Evolutionary conservation across 2,888 invertebrate genomes (phyloP), one percentile per base, ranked within the genome.

Genomic region (Tinea semifulvella): DNA sequence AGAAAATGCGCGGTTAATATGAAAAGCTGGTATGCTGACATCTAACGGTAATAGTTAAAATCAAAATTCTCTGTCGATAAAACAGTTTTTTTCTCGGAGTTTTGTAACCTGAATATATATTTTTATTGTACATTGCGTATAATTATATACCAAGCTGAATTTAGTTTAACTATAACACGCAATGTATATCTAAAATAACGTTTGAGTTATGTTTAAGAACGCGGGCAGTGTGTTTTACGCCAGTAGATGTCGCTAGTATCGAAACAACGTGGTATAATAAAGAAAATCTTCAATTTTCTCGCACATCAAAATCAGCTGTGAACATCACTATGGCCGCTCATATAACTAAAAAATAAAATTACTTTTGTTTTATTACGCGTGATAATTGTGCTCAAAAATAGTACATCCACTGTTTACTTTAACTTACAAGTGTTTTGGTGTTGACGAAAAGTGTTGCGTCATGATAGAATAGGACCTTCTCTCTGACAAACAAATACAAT

Each of bases 281-380:
- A 56, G 54, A 64, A 65, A 67, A 63, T 58, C 62, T 63, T 68
- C 73, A 71, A 65, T 65, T 36, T 18, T 16, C 38, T 26, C 18
- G 73, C 69, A 76, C 67, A 74, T 79, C 79, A 79, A 80, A 81
- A 81, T 81, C 81, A 81, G 81, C 81, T 81, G 81, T 81, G 75
- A 72, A 73, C 72, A 71, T 74, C 79, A 77, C 69, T 76, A 81
- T 81, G 81, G 80, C 81, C 75, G 79, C 75, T 74, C 65, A 56
- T 58, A 56, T 68, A 69, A 56, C 58, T 60, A 59, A 59, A 69
- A 74, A 74, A 75, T 75, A 76, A 70, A 70, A 61, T 69, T 68
- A 63, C 61, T 74, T 68, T 43, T 69, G 68, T 40, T 38, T 11
- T 36, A 36, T 25, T 11, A 20, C 26, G 20, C 10, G 4, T 16